Percentiles rank a stretch among this genome's conserved stretches.
Evolutionary conservation across 2,888 invertebrate genomes (phyloP).

Genomic region (Diachrysia chrysitis): DNA sequence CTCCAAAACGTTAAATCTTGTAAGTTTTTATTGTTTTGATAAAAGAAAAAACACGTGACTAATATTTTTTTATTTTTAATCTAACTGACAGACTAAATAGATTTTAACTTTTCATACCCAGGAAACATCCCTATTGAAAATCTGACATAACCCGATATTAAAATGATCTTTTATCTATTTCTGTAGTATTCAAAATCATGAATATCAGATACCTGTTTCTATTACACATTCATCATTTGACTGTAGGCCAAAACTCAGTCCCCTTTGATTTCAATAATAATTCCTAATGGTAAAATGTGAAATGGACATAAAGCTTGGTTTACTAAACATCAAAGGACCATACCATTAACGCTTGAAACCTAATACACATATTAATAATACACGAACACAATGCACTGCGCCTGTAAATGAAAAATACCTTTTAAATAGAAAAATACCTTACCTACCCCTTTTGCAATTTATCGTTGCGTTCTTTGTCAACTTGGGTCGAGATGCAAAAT

Average conservation of each 20-base stretch:
- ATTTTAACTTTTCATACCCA: too few species aligned
- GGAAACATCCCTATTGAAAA: too few species aligned
- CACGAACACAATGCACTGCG: slow-evolving; percentile 40
- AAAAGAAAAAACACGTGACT: too few species aligned
- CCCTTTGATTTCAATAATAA: background rate
- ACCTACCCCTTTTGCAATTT: slow-evolving; percentile 74
- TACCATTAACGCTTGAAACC: slow-evolving; percentile 14
- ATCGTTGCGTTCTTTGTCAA: slow-evolving; percentile 79
- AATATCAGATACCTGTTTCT: too few species aligned
- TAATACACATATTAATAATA: slow-evolving; percentile 34
- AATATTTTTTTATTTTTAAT: too few species aligned
- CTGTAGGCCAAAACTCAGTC: background rate
- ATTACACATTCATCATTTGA: background rate
- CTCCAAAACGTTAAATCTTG: too few species aligned
- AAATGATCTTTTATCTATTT: too few species aligned
- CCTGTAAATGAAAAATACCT: slow-evolving; percentile 49
- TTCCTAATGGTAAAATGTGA: background rate
- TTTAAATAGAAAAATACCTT: slow-evolving; percentile 73
- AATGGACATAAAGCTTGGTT: background rate
- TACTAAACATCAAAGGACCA: background rate
- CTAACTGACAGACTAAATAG: too few species aligned
- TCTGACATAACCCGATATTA: too few species aligned
- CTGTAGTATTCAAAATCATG: too few species aligned
- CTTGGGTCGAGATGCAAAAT: slow-evolving; percentile 77
- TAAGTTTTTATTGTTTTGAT: too few species aligned